These are phyloP conservation scores for Thaumetopoea pityocampa DNA, from an alignment of 1,140 invertebrate species.

Conservation along the genomic window DNA sequence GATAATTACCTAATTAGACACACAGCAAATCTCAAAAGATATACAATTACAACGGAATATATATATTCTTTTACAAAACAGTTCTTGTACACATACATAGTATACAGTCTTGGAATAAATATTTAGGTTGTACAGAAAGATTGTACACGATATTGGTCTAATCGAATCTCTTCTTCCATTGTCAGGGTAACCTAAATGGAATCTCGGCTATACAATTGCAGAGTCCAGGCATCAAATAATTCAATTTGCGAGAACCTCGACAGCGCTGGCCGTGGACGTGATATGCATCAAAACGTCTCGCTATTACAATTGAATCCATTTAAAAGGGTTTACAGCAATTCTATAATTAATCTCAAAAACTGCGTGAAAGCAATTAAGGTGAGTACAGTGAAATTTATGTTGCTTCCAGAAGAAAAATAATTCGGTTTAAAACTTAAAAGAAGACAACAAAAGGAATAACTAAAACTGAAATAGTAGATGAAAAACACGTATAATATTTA, in stretches of 20 bases:
- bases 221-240: constrained; percentile 16
- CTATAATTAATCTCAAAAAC: constrained; percentile 5
- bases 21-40: too few relatives aligned
- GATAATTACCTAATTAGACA: too few relatives aligned
- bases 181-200: constrained; percentile 23
- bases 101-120: not conserved
- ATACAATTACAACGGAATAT: too few relatives aligned
- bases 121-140: constrained; percentile 12
- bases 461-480: not conserved
- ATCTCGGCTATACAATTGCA: constrained; percentile 18
- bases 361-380: too few relatives aligned
- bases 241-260: constrained; percentile 23
- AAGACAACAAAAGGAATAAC: not conserved
- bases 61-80: constrained; percentile 5
- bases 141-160: constrained; percentile 13
- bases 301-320: constrained; percentile 17
- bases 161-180: constrained; percentile 13
- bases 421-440: constrained; percentile 1
- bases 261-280: constrained; percentile 20
- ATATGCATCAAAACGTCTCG: constrained; percentile 17
- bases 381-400: too few relatives aligned
- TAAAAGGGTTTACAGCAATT: constrained; percentile 7
- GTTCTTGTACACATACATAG: constrained; percentile 1
- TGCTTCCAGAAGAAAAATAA: too few relatives aligned
- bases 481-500: not conserved